Percentiles rank a stretch among this genome's conserved stretches.
phyloP scores from a whole-genome alignment of 1,140 invertebrate genomes.

The Apis mellifera region Amel_HAv3.1 CM009939.2:631001-631500 shows the following conservation, averaged over 20 bases:
- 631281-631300: constrained; percentile 23
- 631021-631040: too few species aligned
- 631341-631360: constrained; percentile 65
- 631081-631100: too few species aligned
- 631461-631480: neutral
- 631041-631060: too few species aligned
- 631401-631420: constrained; percentile 50
- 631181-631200: neutral
- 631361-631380: constrained; percentile 67
- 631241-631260: constrained; percentile 22
- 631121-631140: neutral
- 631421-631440: constrained; percentile 60
- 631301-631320: neutral
- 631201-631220: constrained; percentile 8
- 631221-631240: neutral
- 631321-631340: too few species aligned
- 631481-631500: constrained; percentile 29
- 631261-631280: constrained; percentile 8
- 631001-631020: too few species aligned
- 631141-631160: neutral
- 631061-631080: too few species aligned
- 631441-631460: constrained; percentile 56
- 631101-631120: too few species aligned
- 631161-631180: neutral
- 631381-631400: constrained; percentile 64